Evolutionary conservation across 1,140 invertebrate genomes (phyloP), one percentile per base, ranked within the genome.

Genomic region (Drosophila tropicalis): DNA sequence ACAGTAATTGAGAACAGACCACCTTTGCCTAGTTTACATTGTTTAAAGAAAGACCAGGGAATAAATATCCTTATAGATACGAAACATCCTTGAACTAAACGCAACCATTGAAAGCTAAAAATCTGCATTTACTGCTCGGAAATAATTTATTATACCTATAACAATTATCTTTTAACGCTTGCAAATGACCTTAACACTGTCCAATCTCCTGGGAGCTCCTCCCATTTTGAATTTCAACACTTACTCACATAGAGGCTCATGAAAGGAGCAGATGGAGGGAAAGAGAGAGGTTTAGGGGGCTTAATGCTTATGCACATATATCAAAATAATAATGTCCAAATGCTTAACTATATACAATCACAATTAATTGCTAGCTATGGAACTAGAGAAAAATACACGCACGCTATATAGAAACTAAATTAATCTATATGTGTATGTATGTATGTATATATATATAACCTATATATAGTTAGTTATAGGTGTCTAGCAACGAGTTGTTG

Each of bases 301-400:
- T 44, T 12, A 22, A 51, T 22, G 17, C 9, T 51, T 5, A 51
- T 51, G 44, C 17, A 51, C 44, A 51, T 51, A 51, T 22, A 51
- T 51, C 17, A 51, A 51, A 51, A 22, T 51, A 51, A 51, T 51
- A 51, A 51, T 51, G 19, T 22, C 44, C 44, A 22, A 51, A 51
- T 51, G 9, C 44, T 22, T 51, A 51, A 12, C 17, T 51, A 51
- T 22, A 51, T 51, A 51, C 44, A 51, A 51, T 51, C 44, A 51
- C 44, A 10, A 51, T 51, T 51, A 51, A 51, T 51, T 22, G 44
- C 17, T 19, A 51, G 15, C 17, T 51, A 51, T 51, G 44, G 17
- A 7, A 47, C 12, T 9, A 22, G 19, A 22, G 9, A 51, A 12
- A 51, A 51, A 22, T 12, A 19, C 9, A 51, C 19, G 3, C 44